Conservation (phyloP, 2,888 invertebrate genomes). For the Hyposoter dolosus region DNA sequence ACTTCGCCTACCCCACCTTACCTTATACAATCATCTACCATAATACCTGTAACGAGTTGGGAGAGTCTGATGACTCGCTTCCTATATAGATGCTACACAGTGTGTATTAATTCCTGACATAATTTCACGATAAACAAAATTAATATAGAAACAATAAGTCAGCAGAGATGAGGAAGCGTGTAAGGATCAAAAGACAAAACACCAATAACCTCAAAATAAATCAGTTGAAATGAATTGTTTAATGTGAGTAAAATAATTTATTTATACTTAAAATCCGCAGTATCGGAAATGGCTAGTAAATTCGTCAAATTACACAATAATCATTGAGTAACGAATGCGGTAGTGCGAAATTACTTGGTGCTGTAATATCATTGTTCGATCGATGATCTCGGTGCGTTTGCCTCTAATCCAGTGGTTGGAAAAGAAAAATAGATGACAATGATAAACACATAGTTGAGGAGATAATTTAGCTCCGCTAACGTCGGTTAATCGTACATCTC, state of each 20-base stretch:
- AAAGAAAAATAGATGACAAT: slow-evolving; percentile 30
- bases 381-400: background rate
- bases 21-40: slow-evolving; percentile 28
- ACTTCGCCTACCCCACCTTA: slow-evolving; percentile 23
- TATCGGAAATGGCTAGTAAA: background rate
- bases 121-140: slow-evolving; percentile 7
- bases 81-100: background rate
- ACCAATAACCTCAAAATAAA: background rate
- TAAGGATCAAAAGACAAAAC: background rate
- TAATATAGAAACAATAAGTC: background rate
- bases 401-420: slow-evolving; percentile 8
- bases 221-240: background rate
- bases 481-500: slow-evolving; percentile 57
- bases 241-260: too few species aligned
- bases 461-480: slow-evolving; percentile 49
- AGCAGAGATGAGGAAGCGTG: background rate
- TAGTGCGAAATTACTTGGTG: background rate
- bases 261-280: background rate
- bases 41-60: slow-evolving; percentile 22
- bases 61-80: slow-evolving; percentile 20
- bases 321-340: background rate
- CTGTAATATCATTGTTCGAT: slow-evolving; percentile 21
- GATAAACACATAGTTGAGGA: slow-evolving; percentile 38
- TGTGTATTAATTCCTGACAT: slow-evolving; percentile 23
- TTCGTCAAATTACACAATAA: background rate